A percentile compares a stretch with the other conserved stretches of the same genome.
These are phyloP conservation scores for Pipistrellus kuhlii DNA, from an alignment of 2,797 vertebrate species.

Conservation along the genomic window DNA sequence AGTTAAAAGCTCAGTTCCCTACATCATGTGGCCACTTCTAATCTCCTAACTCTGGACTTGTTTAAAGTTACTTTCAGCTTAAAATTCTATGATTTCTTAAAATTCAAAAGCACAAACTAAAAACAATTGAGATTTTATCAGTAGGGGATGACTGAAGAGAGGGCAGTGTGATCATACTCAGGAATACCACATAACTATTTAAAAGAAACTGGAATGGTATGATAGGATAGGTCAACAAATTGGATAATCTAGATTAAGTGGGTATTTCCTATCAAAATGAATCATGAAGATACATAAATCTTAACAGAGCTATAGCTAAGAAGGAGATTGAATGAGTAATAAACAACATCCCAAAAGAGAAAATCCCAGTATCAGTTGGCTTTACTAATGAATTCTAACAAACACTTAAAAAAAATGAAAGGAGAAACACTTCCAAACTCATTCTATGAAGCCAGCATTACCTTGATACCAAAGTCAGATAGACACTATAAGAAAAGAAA, in stretches of 20 bases:
- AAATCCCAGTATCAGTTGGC: background rate
- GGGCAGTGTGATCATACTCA: background rate
- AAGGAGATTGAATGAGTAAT: background rate
- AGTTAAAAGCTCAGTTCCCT: background rate
- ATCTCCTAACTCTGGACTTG: background rate
- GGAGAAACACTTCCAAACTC: background rate
- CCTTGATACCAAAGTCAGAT: background rate
- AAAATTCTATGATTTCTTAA: background rate
- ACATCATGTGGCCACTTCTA: background rate
- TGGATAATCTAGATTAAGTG: background rate
- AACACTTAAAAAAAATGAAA: constrained; percentile 31
- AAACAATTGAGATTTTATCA: background rate
- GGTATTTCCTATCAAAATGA: constrained; percentile 9
- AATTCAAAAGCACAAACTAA: constrained; percentile 27
- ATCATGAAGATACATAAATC: constrained; percentile 13
- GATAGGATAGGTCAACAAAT: background rate
- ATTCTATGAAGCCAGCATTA: background rate
- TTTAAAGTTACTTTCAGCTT: constrained; percentile 6
- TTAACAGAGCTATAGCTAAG: background rate
- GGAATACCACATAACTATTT: background rate
- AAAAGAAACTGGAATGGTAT: background rate
- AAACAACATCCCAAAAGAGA: background rate
- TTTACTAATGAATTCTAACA: background rate
- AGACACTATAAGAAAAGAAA: background rate
- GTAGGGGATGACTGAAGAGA: background rate